Percentiles rank a stretch among this genome's conserved stretches.
Evolutionary conservation across 2,113 vertebrate genomes (phyloP).

Genomic region (Dinomys branickii): DNA sequence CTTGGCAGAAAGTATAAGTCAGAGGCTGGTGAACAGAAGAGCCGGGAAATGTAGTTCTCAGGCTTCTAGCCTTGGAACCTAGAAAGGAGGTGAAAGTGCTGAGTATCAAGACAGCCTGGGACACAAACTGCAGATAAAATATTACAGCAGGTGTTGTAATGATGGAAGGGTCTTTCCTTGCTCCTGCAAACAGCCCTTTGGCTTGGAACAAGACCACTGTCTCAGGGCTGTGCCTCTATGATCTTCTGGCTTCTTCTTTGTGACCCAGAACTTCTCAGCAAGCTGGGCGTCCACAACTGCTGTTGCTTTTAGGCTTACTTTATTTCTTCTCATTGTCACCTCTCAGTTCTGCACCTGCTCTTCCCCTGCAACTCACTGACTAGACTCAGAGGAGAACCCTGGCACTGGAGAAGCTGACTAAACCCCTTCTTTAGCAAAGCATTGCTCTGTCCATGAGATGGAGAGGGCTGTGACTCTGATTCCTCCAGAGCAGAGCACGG

Average conservation of each 20-base stretch:
- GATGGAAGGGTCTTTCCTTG: neutral
- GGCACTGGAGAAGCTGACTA: neutral
- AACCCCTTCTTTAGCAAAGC: neutral
- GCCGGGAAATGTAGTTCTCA: neutral
- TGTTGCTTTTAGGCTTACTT: fast-evolving
- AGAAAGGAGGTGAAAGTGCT: fast-evolving
- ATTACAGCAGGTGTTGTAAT: fast-evolving
- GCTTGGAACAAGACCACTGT: too few relatives aligned
- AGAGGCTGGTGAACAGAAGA: neutral
- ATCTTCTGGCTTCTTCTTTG: neutral
- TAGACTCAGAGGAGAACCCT: neutral
- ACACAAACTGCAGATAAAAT: neutral
- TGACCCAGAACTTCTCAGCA: neutral
- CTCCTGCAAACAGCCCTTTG: too few relatives aligned
- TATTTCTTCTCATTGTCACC: too few relatives aligned
- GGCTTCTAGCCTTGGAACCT: neutral
- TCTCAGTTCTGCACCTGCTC: neutral
- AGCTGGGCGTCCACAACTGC: fast-evolving
- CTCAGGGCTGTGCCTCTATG: neutral
- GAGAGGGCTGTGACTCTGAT: neutral
- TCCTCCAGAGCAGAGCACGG: constrained; percentile 75
- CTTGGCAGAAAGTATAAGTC: neutral
- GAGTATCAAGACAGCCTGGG: neutral
- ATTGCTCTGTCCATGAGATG: fast-evolving
- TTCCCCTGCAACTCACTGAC: neutral